Percentiles rank a stretch among this genome's conserved stretches.
These are phyloP conservation scores for Beroe ovata DNA, from an alignment of 37 sponge, comb jelly and placozoan genomes.

Conservation along the genomic window DNA sequence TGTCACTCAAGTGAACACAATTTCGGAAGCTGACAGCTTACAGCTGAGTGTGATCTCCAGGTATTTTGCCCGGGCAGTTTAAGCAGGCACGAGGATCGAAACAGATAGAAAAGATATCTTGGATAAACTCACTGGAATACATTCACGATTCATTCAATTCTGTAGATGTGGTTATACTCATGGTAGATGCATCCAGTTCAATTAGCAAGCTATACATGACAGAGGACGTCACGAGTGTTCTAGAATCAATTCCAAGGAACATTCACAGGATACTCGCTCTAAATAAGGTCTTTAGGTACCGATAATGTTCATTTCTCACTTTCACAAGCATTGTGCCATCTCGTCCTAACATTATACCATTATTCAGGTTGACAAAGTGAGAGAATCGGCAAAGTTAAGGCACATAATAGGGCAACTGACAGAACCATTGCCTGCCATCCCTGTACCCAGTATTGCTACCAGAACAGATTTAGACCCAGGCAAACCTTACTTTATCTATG, in stretches of 20 bases:
- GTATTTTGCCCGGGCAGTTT: not conserved
- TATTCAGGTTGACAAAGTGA: conserved; percentile 1
- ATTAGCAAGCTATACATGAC: conserved; percentile 9
- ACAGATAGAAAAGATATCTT: not conserved
- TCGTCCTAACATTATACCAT: too few relatives aligned
- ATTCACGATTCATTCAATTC: not conserved
- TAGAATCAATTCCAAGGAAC: not conserved
- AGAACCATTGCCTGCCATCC: not conserved
- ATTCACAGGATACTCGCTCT: conserved; percentile 33
- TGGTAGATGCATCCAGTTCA: not conserved
- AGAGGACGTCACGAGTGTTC: not conserved
- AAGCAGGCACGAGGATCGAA: not conserved
- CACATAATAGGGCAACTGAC: conserved; percentile 21
- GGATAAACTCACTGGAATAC: not conserved
- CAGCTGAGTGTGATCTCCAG: too few relatives aligned
- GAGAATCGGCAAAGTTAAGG: not conserved
- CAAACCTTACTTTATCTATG: not conserved
- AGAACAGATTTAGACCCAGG: conserved; percentile 2
- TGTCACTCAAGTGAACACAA: too few relatives aligned
- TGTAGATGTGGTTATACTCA: conserved; percentile 19
- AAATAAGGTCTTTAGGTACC: too few relatives aligned
- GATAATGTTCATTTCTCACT: too few relatives aligned
- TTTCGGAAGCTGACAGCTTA: too few relatives aligned
- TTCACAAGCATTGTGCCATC: too few relatives aligned
- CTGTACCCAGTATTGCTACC: not conserved